phyloP scores from a whole-genome alignment of 2,888 invertebrate species.

The Drosophila macrospina region DNA sequence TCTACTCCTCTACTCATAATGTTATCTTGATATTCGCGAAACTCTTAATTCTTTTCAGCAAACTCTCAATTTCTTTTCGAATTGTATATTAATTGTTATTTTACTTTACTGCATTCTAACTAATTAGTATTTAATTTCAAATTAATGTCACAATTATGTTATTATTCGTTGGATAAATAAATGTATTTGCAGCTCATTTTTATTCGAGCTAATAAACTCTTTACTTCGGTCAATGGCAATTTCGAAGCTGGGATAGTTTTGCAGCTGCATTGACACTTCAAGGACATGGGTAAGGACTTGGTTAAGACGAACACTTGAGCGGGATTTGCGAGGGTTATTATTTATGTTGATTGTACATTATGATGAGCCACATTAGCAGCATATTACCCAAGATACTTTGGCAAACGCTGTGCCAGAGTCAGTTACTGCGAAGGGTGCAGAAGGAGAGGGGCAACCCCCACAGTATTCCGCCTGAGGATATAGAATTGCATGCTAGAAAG shows the following conservation, averaged over 20 bases:
- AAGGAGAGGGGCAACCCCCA: background rate
- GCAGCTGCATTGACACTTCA: slow-evolving; percentile 32
- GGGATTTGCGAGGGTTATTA: slow-evolving; percentile 57
- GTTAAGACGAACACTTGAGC: slow-evolving; percentile 25
- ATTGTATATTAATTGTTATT: too few relatives aligned
- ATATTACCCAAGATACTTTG: slow-evolving; percentile 56
- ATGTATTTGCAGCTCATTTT: too few relatives aligned
- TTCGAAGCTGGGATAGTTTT: slow-evolving; percentile 2
- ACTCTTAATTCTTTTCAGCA: too few relatives aligned
- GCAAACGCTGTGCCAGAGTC: slow-evolving; percentile 32
- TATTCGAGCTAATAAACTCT: background rate
- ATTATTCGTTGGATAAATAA: background rate
- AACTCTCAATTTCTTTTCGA: too few relatives aligned
- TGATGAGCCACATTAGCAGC: slow-evolving; percentile 71
- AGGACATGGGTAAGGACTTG: slow-evolving; percentile 11
- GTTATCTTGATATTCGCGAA: too few relatives aligned
- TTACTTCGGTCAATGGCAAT: slow-evolving; percentile 1
- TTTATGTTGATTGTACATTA: slow-evolving; percentile 78
- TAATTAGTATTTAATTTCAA: background rate
- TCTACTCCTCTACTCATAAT: too few relatives aligned
- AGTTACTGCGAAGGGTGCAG: slow-evolving; percentile 9
- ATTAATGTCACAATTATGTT: background rate
- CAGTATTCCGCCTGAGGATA: slow-evolving; percentile 20
- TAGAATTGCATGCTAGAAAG: slow-evolving; percentile 64
- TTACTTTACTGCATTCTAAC: background rate